Percentiles rank a stretch among this genome's conserved stretches.
phyloP scores from a whole-genome alignment of 2,797 vertebrate species.

The Moxostoma hubbsi region DNA sequence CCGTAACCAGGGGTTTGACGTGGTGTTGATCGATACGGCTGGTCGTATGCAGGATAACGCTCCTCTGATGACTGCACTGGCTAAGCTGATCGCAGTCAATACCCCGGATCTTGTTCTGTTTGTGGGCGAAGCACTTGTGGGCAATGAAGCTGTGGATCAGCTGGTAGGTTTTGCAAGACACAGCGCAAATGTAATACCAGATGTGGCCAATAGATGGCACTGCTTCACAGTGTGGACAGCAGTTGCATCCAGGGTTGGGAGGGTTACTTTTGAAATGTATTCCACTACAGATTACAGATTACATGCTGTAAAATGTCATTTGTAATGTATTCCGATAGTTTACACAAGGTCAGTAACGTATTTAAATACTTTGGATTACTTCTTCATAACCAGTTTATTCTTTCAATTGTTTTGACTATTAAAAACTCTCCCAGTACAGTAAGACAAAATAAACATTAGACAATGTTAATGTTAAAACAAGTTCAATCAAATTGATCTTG shows the following conservation, averaged over 20 bases:
- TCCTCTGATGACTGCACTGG: conserved; percentile 95
- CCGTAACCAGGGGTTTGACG: conserved; percentile 92
- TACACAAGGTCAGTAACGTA: too few relatives aligned
- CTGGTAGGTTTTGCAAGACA: conserved; percentile 80
- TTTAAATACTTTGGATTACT: too few relatives aligned
- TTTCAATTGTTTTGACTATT: too few relatives aligned
- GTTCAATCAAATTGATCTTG: too few relatives aligned
- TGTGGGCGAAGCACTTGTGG: conserved; percentile 96
- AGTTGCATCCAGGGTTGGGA: background rate
- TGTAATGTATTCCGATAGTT: too few relatives aligned
- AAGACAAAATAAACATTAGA: too few relatives aligned
- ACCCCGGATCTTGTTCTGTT: conserved; percentile 95
- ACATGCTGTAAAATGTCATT: too few relatives aligned
- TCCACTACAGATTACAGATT: too few relatives aligned
- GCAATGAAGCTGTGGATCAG: conserved; percentile 97
- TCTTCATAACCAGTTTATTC: too few relatives aligned
- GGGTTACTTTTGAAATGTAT: too few relatives aligned
- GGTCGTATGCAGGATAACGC: conserved; percentile 99
- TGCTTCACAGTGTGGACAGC: background rate
- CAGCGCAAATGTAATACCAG: background rate
- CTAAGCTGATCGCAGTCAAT: conserved; percentile 96
- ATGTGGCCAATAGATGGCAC: background rate
- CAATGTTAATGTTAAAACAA: too few relatives aligned
- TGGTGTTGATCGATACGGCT: conserved; percentile 97
- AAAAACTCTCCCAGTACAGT: too few relatives aligned